Evolutionary conservation across 1,140 invertebrate genomes (phyloP), one percentile per base, ranked within the genome.

Genomic region (Neodiprion pinetum): DNA sequence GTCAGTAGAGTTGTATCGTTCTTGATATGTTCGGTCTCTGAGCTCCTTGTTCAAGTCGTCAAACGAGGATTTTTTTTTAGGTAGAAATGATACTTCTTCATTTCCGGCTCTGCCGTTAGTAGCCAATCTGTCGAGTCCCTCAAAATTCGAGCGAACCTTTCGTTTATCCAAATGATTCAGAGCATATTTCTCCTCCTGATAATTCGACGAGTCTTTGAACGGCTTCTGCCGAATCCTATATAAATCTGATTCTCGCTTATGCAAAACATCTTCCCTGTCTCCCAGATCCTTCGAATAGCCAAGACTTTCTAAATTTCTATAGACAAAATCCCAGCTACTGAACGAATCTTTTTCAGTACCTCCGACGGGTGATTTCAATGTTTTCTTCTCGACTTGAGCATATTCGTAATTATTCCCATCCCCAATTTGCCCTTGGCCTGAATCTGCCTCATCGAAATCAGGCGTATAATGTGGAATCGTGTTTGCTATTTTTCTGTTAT

Each of bases 281-380:
- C 90, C 91, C 8, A 92, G 82, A 84, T 93, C 92, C 80, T 93
- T 94, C 3, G 90, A 92, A 78, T 95, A 94, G 1, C 94, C 92
- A 77, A 93, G 91, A 77, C 90, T 93, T 74, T 94, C 93, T 5
- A 95, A 85, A 84, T 94, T 94, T 76, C 92, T 90, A 80, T 93
- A 95, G 0, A 95, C 95, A 82, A 94, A 95, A 81, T 94, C 93
- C 94, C 94, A 95, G 69, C 91, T 91, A 74, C 94, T 93, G 74
- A 92, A 92, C 0, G 91, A 91, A 73, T 82, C 79, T 8, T 72
- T 81, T 48, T 81, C 74, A 77, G 86, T 86, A 40, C 67, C 17
- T 53, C 12, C 12, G 23, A 40, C 65, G 72, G 48, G 23, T 48
- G 17, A 48, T 76, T 77, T 14, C 4, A 70, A 9, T 0, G 68